Evolutionary conservation across 2,888 invertebrate genomes (phyloP).

Genomic region (Stegophylla sp.): DNA sequence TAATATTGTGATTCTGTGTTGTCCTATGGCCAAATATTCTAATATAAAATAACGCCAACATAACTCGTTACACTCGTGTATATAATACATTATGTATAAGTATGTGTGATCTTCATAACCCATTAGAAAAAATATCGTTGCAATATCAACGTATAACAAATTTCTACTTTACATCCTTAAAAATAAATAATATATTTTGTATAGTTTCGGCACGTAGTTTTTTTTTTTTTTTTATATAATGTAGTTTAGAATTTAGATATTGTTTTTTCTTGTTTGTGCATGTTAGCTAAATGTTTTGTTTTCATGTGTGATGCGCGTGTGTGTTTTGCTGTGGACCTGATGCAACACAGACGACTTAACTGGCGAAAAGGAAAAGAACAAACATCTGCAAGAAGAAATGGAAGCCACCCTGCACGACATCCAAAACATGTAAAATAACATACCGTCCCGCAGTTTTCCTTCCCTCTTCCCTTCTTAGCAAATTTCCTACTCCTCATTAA

Average conservation of each 20-base stretch:
- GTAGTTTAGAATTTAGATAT: slow-evolving; percentile 59
- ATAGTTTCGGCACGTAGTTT: slow-evolving; percentile 61
- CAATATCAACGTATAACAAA: not conserved
- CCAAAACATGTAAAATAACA: slow-evolving; percentile 88
- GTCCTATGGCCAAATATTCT: not conserved
- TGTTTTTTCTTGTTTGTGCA: slow-evolving; percentile 60
- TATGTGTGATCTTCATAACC: not conserved
- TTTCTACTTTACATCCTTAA: not conserved
- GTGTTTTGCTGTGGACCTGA: slow-evolving; percentile 51
- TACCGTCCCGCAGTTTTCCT: slow-evolving; percentile 59
- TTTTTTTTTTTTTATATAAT: not conserved
- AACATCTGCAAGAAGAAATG: slow-evolving; percentile 96
- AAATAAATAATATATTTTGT: not conserved
- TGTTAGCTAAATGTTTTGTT: slow-evolving; percentile 62
- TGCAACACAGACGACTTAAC: slow-evolving; percentile 87
- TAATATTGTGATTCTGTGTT: slow-evolving; percentile 2
- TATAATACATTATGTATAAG: not conserved
- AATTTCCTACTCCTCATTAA: slow-evolving; percentile 60
- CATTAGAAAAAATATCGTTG: not conserved
- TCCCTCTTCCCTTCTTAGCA: slow-evolving; percentile 63
- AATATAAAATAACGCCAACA: slow-evolving; percentile 19
- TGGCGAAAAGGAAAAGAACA: slow-evolving; percentile 93
- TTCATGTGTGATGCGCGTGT: slow-evolving; percentile 61
- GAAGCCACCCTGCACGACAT: slow-evolving; percentile 98
- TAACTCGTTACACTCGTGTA: too few relatives aligned